Evolutionary conservation across 1,140 invertebrate species (phyloP).

Genomic region (Grapholita molesta): DNA sequence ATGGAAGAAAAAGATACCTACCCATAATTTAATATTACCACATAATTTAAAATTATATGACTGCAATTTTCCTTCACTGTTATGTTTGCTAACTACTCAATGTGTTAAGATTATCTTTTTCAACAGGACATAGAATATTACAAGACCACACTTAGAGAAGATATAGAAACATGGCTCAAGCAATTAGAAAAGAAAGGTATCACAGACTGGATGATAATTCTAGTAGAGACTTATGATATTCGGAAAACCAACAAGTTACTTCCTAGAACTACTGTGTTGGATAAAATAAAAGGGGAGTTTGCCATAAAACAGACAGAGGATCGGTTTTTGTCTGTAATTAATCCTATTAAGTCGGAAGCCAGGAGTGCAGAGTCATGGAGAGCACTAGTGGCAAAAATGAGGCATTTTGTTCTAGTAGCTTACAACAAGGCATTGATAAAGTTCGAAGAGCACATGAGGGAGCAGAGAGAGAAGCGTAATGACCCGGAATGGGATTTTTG

Average conservation of each 20-base stretch:
- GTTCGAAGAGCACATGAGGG: constrained; percentile 95
- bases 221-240: constrained; percentile 95
- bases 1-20: background rate
- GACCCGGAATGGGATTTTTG: constrained; percentile 96
- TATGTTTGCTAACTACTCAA: background rate
- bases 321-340: constrained; percentile 93
- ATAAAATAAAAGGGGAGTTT: constrained; percentile 97
- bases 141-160: constrained; percentile 90
- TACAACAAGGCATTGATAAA: constrained; percentile 91
- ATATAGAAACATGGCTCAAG: constrained; percentile 93
- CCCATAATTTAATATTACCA: no score
- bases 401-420: constrained; percentile 90
- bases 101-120: constrained; percentile 33
- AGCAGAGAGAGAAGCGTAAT: constrained; percentile 93
- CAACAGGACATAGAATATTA: constrained; percentile 94
- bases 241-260: constrained; percentile 95
- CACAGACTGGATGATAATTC: constrained; percentile 95
- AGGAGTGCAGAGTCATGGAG: constrained; percentile 94
- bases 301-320: constrained; percentile 90
- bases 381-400: constrained; percentile 88
- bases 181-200: constrained; percentile 86
- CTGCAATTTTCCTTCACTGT: constrained; percentile 10
- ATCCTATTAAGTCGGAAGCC: constrained; percentile 93
- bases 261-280: constrained; percentile 94
- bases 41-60: no score